phyloP scores from a whole-genome alignment of 2,113 vertebrate genomes.

The Calcarius ornatus region DNA sequence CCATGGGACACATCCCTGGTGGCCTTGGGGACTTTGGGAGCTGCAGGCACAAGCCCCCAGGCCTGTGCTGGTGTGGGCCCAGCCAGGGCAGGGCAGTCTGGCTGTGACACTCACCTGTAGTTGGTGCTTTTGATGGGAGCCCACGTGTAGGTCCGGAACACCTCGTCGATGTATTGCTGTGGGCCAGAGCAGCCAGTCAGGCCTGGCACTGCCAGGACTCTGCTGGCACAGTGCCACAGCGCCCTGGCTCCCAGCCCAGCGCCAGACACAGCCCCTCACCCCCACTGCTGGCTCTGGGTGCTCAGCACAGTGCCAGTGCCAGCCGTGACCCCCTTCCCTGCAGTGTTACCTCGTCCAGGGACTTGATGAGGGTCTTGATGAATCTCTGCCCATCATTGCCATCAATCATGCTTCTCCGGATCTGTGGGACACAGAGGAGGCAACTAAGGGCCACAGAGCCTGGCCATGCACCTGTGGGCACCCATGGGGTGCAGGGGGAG shows the following conservation, averaged over 20 bases:
- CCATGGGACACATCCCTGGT: fast-evolving
- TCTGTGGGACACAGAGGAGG: conserved; percentile 71
- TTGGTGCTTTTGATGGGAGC: conserved; percentile 93
- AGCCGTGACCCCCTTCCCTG: not conserved
- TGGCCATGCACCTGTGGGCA: fast-evolving
- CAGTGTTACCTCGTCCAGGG: conserved; percentile 89
- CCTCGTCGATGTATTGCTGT: conserved; percentile 95
- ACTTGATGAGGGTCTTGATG: conserved; percentile 94
- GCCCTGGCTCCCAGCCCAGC: not conserved
- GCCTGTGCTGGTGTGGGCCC: not conserved
- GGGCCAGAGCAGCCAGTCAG: conserved; percentile 36
- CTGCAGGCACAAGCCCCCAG: not conserved
- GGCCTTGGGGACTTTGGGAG: fast-evolving
- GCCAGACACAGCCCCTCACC: not conserved
- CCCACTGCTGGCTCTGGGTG: fast-evolving
- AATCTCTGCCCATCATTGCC: conserved; percentile 84
- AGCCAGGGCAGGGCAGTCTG: fast-evolving
- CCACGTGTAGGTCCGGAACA: conserved; percentile 91
- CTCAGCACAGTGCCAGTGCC: fast-evolving
- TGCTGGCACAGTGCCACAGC: not conserved
- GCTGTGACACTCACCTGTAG: conserved; percentile 83
- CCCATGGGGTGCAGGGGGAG: fast-evolving
- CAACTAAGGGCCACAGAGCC: not conserved
- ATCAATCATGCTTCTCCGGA: conserved; percentile 94
- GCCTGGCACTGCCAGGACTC: not conserved